phyloP scores from a whole-genome alignment of 2,888 invertebrate genomes.

The Polydrusus cervinus region DNA sequence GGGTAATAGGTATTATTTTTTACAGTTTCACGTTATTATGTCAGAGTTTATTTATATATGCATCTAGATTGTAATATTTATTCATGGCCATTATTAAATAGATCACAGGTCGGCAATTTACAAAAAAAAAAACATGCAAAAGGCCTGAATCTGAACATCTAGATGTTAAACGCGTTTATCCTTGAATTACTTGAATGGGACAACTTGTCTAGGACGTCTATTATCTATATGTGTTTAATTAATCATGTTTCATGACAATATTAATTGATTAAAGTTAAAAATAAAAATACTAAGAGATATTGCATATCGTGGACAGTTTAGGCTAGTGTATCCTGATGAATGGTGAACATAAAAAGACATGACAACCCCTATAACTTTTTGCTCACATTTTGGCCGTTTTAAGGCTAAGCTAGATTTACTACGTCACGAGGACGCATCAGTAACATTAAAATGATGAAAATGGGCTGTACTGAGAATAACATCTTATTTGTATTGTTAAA shows the following conservation, averaged over 20 bases:
- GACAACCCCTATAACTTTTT: not conserved
- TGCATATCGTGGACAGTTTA: not conserved
- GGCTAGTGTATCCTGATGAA: not conserved
- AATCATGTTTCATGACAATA: not conserved
- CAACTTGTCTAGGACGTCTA: conserved; percentile 14
- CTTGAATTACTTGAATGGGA: conserved; percentile 27
- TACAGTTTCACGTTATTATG: conserved; percentile 28
- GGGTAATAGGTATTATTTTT: conserved; percentile 16
- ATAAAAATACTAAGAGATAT: not conserved
- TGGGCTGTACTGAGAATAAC: not conserved
- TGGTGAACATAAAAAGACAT: not conserved
- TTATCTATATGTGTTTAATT: conserved; percentile 27
- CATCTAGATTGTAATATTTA: conserved; percentile 27
- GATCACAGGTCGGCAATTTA: conserved; percentile 9
- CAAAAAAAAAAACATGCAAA: not conserved
- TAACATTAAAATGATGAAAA: conserved; percentile 7
- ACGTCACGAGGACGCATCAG: not conserved
- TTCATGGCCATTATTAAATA: conserved; percentile 20
- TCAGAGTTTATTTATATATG: conserved; percentile 41
- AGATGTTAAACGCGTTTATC: not conserved
- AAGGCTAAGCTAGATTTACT: not conserved
- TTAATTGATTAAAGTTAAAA: conserved; percentile 11
- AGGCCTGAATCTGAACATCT: not conserved
- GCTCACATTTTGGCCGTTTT: not conserved
- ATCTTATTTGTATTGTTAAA: not conserved